Evolutionary conservation across 2,888 invertebrate genomes (phyloP), one percentile per base, ranked within the genome.

Genomic region (Lasioglossum oenotherae): DNA sequence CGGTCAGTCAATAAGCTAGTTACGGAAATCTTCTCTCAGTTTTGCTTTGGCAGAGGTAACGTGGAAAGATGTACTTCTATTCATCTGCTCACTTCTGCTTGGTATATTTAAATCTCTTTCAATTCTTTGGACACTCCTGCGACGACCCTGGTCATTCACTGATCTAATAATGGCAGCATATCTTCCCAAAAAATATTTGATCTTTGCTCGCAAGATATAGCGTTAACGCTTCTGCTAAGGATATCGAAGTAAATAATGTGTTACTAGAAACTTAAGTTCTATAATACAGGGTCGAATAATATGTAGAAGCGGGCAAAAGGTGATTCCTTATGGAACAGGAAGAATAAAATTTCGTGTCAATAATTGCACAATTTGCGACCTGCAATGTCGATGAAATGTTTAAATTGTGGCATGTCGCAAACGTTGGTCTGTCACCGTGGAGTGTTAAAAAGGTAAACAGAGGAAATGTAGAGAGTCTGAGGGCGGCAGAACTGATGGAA

Each of bases 401-500:
- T 31, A 31, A 64, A 64, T 16, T 31, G 16, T 6, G 31, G 5
- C 31, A 64, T 31, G 60, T 60, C 27, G 23, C 60, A 27, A 60
- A n/a, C 60, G 60, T 27, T 14, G 60, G n/a, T 0, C 27, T 60
- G 60, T 27, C 60, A 60, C 27, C 27, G 60, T 14, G 4, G 27
- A 60, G 14, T 8, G 27, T 60, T 12, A 27, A 60, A 60, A 60
- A 60, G 60, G 60, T 60, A 27, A 27, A 60, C 14, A 60, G 60
- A 60, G 60, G 60, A 49, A 74, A 71, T 31, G 72, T 23, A 16
- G 67, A 73, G 6, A 64, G 57, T 14, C 16, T 16, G 27, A 31
- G 31, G n/a, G 23, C 0, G 10, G 27, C 23, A 35, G 46, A 78
- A 78, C 35, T 69, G 74, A 71, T 80, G 27, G 73, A 60, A 69